Evolutionary conservation across 2,113 vertebrate species (phyloP), one percentile per base, ranked within the genome.

Genomic region (Formicarius rufipectus): DNA sequence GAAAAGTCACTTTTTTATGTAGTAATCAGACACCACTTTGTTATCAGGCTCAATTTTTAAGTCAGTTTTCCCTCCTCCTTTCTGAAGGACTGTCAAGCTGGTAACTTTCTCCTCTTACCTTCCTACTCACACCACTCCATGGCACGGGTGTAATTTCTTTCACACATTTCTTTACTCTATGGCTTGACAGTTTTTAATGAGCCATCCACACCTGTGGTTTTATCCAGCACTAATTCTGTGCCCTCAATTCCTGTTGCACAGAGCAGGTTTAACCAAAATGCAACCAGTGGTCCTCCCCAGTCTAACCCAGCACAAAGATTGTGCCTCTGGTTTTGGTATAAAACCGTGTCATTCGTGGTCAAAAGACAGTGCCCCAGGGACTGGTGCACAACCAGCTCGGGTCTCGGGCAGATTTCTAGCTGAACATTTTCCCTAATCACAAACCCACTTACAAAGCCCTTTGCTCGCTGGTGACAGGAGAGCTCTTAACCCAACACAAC

Each of bases 41-140:
- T 91, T 95, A 96, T 88, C 64, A 16, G 71, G 40, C 31, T 92
- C 49, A 59, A 14, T 91, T 95, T 89, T 76, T 22, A 85, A 92
- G 64, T 42, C 79, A 91, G 30, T 94, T 91, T 95, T 93, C 77
- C 40, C 47, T 90, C 33, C 78, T 91, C 52, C 35, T 67, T 52
- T 84, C 90, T 74, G 53, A 82, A 85, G 87, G 52, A 83, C 72
- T 94, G 71, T 64, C 87, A 91, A 82, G 74, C 50, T 78, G 94
- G n/a, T 80, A 89, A 85, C 78, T 84, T 92, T 60, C 84, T 71
- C 59, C 64, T 49, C 72, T 94, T 96, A 95, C 79, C 96, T 89
- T 69, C n/a, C 67, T 72, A 55, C 50, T 84, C 64, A 18, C 53
- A 73, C 75, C 45, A 4, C 55, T 76, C 24, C 52, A 66, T 77